Evolutionary conservation across 1,140 invertebrate genomes (phyloP), one percentile per base, ranked within the genome.

Genomic region (Antheraea mylitta): DNA sequence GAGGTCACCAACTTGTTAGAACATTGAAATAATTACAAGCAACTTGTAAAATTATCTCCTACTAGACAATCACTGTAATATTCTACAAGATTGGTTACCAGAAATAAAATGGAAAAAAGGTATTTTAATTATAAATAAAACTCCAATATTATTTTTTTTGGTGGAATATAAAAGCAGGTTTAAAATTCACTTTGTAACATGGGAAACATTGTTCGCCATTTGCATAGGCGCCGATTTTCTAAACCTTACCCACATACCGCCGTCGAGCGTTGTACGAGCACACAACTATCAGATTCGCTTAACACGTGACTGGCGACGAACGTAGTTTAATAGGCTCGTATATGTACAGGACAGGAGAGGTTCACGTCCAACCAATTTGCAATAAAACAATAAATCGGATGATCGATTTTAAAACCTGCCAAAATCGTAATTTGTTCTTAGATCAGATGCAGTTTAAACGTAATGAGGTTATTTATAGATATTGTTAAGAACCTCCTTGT

Each of bases 301-400:
- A 86, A 86, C 87, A 90, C 86, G 83, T 89, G 88, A 89, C 86
- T 87, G 87, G 84, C 77, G 80, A 86, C 85, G 71, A 81, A 77
- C 78, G 83, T 86, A 81, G 83, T 90, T 89, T 92, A 92, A 92
- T 92, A 85, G 88, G 83, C 78, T 86, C 84, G 86, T 90, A 87
- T 91, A 89, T 90, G 87, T 87, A 90, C 86, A 89, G 84, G 87
- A 89, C 87, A 87, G 83, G 82, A 83, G 83, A 82, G 86, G 82
- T 79, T 73, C 85, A 82, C 86, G 82, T 85, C 83, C 85, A 86
- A 87, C 87, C 89, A 91, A 91, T 91, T 91, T 91, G 89, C 89
- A 91, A 90, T 91, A 91, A 91, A 90, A 91, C 88, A 91, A 91
- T 90, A 11, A 48, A 48, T 11, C 13, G 45, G 7, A 6, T 48